Conservation (phyloP, 2,888 invertebrate species). For the Drosophila maculinotata region DNA sequence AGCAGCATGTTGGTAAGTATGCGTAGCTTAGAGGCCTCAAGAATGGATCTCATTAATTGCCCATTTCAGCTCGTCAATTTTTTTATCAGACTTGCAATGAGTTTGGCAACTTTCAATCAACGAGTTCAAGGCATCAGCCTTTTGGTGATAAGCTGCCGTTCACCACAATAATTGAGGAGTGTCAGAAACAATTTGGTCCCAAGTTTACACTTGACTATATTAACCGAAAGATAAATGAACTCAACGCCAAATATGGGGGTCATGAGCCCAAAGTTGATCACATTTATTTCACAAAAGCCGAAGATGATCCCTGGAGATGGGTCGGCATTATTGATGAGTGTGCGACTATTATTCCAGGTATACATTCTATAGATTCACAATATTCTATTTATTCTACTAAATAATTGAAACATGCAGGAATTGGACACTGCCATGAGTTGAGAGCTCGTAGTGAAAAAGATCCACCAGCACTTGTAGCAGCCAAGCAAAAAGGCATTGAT, state of each 20-base stretch:
- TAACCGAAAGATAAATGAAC: conserved; percentile 22
- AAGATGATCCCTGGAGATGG: conserved; percentile 86
- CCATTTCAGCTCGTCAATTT: conserved; percentile 88
- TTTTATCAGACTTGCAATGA: conserved; percentile 92
- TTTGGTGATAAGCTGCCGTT: conserved; percentile 30
- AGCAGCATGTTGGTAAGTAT: conserved; percentile 1
- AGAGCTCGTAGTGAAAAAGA: conserved; percentile 15
- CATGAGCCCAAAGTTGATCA: conserved; percentile 82
- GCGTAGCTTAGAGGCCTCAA: not conserved
- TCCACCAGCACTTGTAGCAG: conserved; percentile 19
- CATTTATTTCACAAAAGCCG: conserved; percentile 85
- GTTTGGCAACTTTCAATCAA: conserved; percentile 87
- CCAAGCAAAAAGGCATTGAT: conserved; percentile 28
- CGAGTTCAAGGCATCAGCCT: conserved; percentile 39
- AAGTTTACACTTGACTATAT: conserved; percentile 41
- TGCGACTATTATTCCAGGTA: conserved; percentile 43
- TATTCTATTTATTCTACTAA: no score
- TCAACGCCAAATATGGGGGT: conserved; percentile 85
- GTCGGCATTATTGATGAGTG: conserved; percentile 78
- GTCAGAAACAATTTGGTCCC: conserved; percentile 29
- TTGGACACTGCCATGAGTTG: conserved; percentile 42
- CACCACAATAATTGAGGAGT: conserved; percentile 1
- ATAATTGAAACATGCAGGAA: conserved; percentile 14
- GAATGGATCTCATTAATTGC: not conserved
- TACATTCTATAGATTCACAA: not conserved